These are phyloP conservation scores for Anguilla anguilla DNA, from an alignment of 2,797 vertebrate species.

Conservation along the genomic window DNA sequence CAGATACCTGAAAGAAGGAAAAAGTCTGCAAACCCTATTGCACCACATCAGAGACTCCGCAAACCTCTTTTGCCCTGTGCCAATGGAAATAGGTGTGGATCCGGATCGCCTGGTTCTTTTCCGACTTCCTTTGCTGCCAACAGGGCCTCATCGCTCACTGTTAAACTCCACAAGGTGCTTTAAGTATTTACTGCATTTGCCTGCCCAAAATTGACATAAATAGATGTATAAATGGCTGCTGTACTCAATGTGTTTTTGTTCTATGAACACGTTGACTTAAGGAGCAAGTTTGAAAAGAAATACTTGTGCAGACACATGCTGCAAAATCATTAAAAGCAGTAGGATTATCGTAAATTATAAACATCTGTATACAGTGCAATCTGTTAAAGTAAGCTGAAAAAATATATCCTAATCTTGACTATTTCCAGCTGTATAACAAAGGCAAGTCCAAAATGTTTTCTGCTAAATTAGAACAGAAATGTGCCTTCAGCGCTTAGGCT, in stretches of 20 bases:
- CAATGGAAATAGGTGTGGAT: constrained; percentile 23
- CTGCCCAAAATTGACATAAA: constrained; percentile 54
- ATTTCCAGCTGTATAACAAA: constrained; percentile 72
- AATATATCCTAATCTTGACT: constrained; percentile 68
- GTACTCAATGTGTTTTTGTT: constrained; percentile 59
- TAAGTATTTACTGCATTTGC: not conserved
- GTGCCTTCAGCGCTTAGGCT: constrained; percentile 56
- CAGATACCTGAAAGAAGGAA: not conserved
- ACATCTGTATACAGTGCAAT: constrained; percentile 76
- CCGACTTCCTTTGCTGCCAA: constrained; percentile 37
- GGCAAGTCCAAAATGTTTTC: constrained; percentile 73
- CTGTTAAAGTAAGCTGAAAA: constrained; percentile 72
- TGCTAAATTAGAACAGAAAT: constrained; percentile 72
- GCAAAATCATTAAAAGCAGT: constrained; percentile 74
- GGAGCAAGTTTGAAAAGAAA: constrained; percentile 70
- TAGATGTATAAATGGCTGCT: constrained; percentile 49
- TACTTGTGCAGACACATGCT: constrained; percentile 70
- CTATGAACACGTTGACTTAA: constrained; percentile 59
- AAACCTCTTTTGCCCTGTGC: not conserved
- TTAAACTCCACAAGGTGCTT: constrained; percentile 12
- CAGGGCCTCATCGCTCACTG: not conserved
- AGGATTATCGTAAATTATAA: constrained; percentile 74
- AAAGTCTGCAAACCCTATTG: constrained; percentile 4
- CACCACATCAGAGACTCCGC: not conserved
- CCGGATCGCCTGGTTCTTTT: constrained; percentile 12